Percentiles rank a stretch among this genome's conserved stretches.
Conservation (phyloP, 1,140 invertebrate genomes). For the Hylaeus volcanicus region DNA sequence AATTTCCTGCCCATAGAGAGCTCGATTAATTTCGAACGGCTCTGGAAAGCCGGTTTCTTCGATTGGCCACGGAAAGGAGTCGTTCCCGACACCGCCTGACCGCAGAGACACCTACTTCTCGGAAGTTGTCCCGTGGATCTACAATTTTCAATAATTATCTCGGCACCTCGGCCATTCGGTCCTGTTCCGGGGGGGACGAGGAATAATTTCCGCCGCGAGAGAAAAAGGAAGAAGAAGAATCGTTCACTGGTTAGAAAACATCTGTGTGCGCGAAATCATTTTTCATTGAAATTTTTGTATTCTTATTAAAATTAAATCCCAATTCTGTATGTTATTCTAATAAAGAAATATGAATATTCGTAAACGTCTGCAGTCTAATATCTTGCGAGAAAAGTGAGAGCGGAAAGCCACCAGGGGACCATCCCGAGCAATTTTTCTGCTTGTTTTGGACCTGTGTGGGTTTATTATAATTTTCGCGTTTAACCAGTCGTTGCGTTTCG, state of each 20-base stretch:
- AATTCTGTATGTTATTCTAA: too few relatives aligned
- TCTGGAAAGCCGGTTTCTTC: slow-evolving; percentile 28
- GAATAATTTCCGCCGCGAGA: slow-evolving; percentile 10
- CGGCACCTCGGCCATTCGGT: not conserved
- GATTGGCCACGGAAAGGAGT: slow-evolving; percentile 25
- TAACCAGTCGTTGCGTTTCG: slow-evolving; percentile 54
- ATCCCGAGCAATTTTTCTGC: not conserved
- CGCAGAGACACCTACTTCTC: slow-evolving; percentile 39
- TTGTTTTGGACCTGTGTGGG: not conserved
- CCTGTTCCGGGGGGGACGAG: not conserved
- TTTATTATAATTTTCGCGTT: slow-evolving; percentile 59
- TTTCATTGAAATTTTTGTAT: too few relatives aligned
- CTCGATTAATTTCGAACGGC: slow-evolving; percentile 37
- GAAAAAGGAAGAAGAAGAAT: not conserved
- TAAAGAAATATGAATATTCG: too few relatives aligned
- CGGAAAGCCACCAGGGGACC: not conserved
- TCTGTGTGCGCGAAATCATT: not conserved
- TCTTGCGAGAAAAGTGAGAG: not conserved
- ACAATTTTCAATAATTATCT: slow-evolving; percentile 48
- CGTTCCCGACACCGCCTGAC: slow-evolving; percentile 9
- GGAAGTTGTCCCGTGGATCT: slow-evolving; percentile 14
- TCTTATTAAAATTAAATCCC: too few relatives aligned
- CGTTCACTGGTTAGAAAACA: not conserved
- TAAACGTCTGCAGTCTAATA: too few relatives aligned
- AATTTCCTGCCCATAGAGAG: slow-evolving; percentile 25